A percentile compares a stretch with the other conserved stretches of the same genome.
Evolutionary conservation across 2,113 vertebrate species (phyloP).

Genomic region (Okapia johnstoni): DNA sequence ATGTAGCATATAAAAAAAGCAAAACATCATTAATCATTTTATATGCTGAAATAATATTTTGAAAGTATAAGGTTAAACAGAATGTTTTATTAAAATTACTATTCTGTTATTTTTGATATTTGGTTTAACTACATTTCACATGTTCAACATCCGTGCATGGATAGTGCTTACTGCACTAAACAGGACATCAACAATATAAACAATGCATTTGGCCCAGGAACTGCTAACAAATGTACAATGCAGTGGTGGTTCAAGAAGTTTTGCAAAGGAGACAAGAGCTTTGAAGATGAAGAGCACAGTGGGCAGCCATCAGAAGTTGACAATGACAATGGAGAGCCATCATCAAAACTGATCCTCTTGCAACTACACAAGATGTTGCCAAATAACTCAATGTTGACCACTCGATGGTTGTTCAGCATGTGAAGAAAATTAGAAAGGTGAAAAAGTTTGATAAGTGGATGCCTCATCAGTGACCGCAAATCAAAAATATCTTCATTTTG

Average conservation of each 20-base stretch:
- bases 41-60: neutral
- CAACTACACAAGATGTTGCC: neutral
- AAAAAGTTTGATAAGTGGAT: neutral
- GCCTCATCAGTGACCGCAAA: neutral
- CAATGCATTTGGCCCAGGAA: neutral
- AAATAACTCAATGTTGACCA: neutral
- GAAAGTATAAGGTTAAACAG: neutral
- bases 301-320: neutral
- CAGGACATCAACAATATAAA: neutral
- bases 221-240: neutral
- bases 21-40: neutral
- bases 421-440: neutral
- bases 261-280: neutral
- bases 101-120: neutral
- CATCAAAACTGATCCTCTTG: neutral
- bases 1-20: neutral
- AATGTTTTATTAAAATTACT: neutral
- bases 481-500: neutral
- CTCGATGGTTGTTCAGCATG: accelerated
- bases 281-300: neutral
- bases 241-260: neutral
- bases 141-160: neutral
- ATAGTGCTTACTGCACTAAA: neutral
- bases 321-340: accelerated
- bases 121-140: neutral